Conservation (phyloP, 2,113 vertebrate genomes). For the Heterocephalus glaber region DNA sequence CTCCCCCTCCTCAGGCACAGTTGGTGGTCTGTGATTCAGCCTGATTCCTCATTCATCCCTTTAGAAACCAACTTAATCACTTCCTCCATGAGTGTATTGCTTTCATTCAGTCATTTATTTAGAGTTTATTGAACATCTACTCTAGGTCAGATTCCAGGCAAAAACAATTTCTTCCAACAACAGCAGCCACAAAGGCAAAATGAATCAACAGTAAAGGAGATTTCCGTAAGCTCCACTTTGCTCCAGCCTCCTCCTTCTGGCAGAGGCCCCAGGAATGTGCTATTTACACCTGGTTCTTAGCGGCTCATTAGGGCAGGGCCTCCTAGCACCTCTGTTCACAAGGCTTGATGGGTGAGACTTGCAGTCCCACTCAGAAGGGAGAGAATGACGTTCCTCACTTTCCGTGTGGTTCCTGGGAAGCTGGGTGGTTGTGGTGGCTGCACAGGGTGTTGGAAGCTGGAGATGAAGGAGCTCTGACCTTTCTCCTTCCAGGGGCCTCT, state of each 20-base stretch:
- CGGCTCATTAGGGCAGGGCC: conserved; percentile 45
- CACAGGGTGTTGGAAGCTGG: background rate
- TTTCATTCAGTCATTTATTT: background rate
- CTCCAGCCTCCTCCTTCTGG: background rate
- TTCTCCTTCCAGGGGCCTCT: background rate
- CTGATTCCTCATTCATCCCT: background rate
- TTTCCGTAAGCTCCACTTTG: background rate
- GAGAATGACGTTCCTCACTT: background rate
- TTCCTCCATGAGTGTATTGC: background rate
- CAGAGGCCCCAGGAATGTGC: background rate
- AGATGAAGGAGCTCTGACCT: accelerated
- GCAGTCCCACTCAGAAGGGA: background rate
- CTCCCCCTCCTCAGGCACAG: background rate
- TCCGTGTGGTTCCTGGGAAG: background rate
- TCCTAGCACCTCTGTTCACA: conserved; percentile 16
- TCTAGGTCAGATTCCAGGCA: background rate
- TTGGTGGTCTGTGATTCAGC: background rate
- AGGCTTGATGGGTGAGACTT: background rate
- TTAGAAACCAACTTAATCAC: background rate
- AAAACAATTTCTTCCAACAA: background rate
- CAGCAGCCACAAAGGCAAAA: background rate
- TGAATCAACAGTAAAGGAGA: conserved; percentile 23
- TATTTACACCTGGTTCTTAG: conserved; percentile 1
- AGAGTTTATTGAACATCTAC: background rate
- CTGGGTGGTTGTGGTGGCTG: background rate